These are phyloP conservation scores for Argyrosomus japonicus DNA, from an alignment of 2,113 vertebrate species.

Conservation along the genomic window DNA sequence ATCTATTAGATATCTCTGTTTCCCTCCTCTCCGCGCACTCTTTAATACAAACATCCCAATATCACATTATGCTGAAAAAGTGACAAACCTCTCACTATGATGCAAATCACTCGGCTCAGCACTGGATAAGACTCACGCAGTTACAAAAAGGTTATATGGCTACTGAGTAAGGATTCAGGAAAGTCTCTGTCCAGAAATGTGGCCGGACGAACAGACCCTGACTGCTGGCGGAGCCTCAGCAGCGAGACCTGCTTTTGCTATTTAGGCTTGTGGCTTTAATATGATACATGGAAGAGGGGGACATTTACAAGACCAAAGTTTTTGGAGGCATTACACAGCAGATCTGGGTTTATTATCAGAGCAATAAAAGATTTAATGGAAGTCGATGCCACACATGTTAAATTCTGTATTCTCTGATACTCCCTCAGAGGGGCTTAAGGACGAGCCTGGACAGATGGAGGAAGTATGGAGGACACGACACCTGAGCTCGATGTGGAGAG, in stretches of 20 bases:
- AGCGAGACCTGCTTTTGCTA: slow-evolving; percentile 32
- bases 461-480: slow-evolving; percentile 62
- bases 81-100: slow-evolving; percentile 62
- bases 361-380: slow-evolving; percentile 66
- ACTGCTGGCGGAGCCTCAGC: background rate
- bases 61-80: slow-evolving; percentile 54
- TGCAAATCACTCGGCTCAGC: slow-evolving; percentile 41
- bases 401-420: slow-evolving; percentile 41
- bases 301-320: slow-evolving; percentile 50
- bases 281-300: slow-evolving; percentile 26
- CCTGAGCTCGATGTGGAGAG: slow-evolving; percentile 69
- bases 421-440: slow-evolving; percentile 54
- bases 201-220: background rate
- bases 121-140: slow-evolving; percentile 10
- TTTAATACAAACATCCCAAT: slow-evolving; percentile 60
- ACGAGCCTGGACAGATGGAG: slow-evolving; percentile 48
- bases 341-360: slow-evolving; percentile 61
- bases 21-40: slow-evolving; percentile 25
- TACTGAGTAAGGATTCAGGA: slow-evolving; percentile 13
- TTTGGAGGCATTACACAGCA: slow-evolving; percentile 50
- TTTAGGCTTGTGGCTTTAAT: slow-evolving; percentile 45
- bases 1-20: slow-evolving; percentile 60
- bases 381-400: slow-evolving; percentile 42
- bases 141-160: slow-evolving; percentile 25
- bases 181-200: slow-evolving; percentile 33